Conservation (phyloP, 2,888 invertebrate species). For the Euclidia mi region DNA sequence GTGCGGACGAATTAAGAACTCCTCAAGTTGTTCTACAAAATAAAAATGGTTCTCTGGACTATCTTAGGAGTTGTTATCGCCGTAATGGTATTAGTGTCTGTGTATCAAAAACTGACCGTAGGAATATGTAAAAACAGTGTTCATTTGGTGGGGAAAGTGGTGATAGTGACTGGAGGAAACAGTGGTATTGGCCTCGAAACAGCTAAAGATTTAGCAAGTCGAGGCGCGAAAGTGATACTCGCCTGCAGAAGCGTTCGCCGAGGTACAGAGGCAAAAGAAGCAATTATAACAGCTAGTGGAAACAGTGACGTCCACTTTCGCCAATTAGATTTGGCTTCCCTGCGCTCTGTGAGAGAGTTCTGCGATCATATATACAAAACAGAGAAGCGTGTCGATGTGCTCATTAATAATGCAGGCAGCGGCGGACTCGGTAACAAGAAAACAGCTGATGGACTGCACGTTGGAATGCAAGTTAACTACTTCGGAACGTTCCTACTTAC, state of each 20-base stretch:
- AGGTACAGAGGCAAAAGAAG: conserved; percentile 75
- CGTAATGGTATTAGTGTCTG: conserved; percentile 68
- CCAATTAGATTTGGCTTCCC: conserved; percentile 82
- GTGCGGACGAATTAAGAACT: conserved; percentile 19
- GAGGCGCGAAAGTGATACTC: conserved; percentile 87
- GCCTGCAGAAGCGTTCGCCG: conserved; percentile 84
- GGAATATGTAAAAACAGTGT: conserved; percentile 81
- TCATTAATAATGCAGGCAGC: conserved; percentile 91
- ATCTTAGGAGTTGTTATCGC: conserved; percentile 56
- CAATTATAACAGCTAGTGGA: conserved; percentile 77
- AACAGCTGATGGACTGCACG: conserved; percentile 92
- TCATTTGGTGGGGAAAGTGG: conserved; percentile 85
- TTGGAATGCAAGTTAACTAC: conserved; percentile 93
- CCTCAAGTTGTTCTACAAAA: conserved; percentile 22
- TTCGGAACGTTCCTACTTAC: conserved; percentile 93
- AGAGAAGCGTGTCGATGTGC: conserved; percentile 87
- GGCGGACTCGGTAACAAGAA: conserved; percentile 83
- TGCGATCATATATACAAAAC: conserved; percentile 86
- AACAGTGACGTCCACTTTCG: conserved; percentile 76
- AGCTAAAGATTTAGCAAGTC: conserved; percentile 84
- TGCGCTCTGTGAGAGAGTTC: conserved; percentile 88
- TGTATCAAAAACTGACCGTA: conserved; percentile 81
- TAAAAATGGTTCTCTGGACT: conserved; percentile 66
- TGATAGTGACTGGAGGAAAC: conserved; percentile 84
- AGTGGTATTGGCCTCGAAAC: conserved; percentile 89